Evolutionary conservation across 2,888 invertebrate genomes (phyloP).

Genomic region (Parnassius apollo): DNA sequence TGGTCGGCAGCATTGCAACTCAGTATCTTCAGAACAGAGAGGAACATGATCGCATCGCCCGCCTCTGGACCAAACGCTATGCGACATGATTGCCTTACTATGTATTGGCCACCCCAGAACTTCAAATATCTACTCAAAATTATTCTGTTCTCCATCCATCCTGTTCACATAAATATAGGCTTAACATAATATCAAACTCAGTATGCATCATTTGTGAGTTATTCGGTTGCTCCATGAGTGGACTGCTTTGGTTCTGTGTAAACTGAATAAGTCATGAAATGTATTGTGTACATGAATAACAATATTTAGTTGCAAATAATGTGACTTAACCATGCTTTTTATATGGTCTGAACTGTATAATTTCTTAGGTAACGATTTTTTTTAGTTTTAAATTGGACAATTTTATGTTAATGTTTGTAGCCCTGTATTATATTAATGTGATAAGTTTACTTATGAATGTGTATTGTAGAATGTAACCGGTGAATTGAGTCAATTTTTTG

Average conservation of each 20-base stretch:
- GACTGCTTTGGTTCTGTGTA: slow-evolving; percentile 16
- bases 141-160: slow-evolving; percentile 71
- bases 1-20: slow-evolving; percentile 98
- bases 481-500: slow-evolving; percentile 71
- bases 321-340: slow-evolving; percentile 58
- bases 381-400: slow-evolving; percentile 53
- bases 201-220: slow-evolving; percentile 43
- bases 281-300: slow-evolving; percentile 46
- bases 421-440: slow-evolving; percentile 49
- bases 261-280: slow-evolving; percentile 36
- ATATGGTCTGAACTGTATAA: slow-evolving; percentile 54
- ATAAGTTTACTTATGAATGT: slow-evolving; percentile 47
- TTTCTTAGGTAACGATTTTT: slow-evolving; percentile 47
- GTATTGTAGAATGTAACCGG: slow-evolving; percentile 56
- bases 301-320: slow-evolving; percentile 68
- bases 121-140: slow-evolving; percentile 63
- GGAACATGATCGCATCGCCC: slow-evolving; percentile 98
- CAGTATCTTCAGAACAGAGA: slow-evolving; percentile 98
- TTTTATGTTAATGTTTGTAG: slow-evolving; percentile 51
- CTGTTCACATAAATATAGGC: slow-evolving; percentile 64
- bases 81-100: slow-evolving; percentile 88
- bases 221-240: slow-evolving; percentile 30
- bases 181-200: slow-evolving; percentile 47
- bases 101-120: slow-evolving; percentile 32
- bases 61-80: slow-evolving; percentile 99